Evolutionary conservation across 2,888 invertebrate species (phyloP).

Genomic region (Trichopoda pennipes): DNA sequence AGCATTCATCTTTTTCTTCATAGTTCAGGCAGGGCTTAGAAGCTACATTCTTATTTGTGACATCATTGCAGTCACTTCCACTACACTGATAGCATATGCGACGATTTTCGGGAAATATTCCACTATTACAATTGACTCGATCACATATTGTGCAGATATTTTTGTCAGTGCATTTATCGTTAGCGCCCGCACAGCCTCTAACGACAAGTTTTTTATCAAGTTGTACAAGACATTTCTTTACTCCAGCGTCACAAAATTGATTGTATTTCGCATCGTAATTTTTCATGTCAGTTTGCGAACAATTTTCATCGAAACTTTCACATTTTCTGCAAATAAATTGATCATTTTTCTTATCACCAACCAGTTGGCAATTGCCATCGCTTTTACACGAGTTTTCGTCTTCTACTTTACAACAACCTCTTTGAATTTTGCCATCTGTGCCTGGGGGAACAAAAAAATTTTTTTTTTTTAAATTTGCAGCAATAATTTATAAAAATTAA

Average conservation of each 20-base stretch:
- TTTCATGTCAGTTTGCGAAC: slow-evolving; percentile 68
- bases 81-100: slow-evolving; percentile 72
- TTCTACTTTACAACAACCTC: slow-evolving; percentile 27
- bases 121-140: slow-evolving; percentile 70
- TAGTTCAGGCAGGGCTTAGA: slow-evolving; percentile 69
- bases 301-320: slow-evolving; percentile 60
- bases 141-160: slow-evolving; percentile 66
- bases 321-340: slow-evolving; percentile 73
- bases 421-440: slow-evolving; percentile 14
- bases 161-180: slow-evolving; percentile 27
- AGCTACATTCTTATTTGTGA: not conserved
- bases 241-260: slow-evolving; percentile 67
- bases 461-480: not conserved
- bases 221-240: slow-evolving; percentile 69
- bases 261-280: slow-evolving; percentile 34
- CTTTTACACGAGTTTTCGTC: not conserved
- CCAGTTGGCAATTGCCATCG: slow-evolving; percentile 10
- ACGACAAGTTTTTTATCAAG: slow-evolving; percentile 69
- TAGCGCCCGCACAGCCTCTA: slow-evolving; percentile 69
- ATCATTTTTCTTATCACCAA: slow-evolving; percentile 65
- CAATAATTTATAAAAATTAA: too few species aligned
- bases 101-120: slow-evolving; percentile 70
- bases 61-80: slow-evolving; percentile 65
- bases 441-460: slow-evolving; percentile 34
- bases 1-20: slow-evolving; percentile 70